Base-by-base conservation (phyloP, 1,140 invertebrate species). In the Zaprionus taronus region DNA sequence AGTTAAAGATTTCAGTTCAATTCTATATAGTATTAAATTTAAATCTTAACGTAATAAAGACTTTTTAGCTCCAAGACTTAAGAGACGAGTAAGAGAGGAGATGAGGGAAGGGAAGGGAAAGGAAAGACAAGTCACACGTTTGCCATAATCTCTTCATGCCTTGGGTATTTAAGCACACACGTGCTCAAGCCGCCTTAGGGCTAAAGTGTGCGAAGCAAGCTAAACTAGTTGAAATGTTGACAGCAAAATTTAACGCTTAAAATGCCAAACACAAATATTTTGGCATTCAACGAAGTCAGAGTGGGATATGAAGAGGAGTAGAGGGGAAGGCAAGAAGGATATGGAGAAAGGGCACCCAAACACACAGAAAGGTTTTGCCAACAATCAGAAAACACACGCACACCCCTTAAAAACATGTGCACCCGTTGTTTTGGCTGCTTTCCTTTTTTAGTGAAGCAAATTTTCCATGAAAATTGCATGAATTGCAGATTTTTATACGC, bases 391-490 rank as follows among this genome's bases (percentile, higher is more conserved):
- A n/a, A 58, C 57, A 62, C 24, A 53, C 11, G 1, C 34, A 60
- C 57, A 69, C 53, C 38, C 26, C 22, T 49, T 34, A 1, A 47
- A 28, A 55, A 55, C 71, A 34, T 70, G 56, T 78, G 58, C 49
- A 56, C 47, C 51, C 68, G 17, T 61, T 64, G 55, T 69, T 69
- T 47, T 17, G 7, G 17, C 41, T 53, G 36, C 38, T 22, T 57
- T 72, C 62, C 70, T 17, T 61, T 68, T 90, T 85, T 73, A 83
- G 85, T 80, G 68, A 34, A 34, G 76, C 81, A 90, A 90, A 91
- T 90, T 90, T 90, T 90, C 82, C 85, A 90, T 90, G 85, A 91
- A 90, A 90, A 90, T 90, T 90, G 85, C 85, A 90, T 90, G 85
- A 90, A 82, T 90, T 90, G 85, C 85, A 90, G 85, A 90, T 90